Evolutionary conservation across 2,888 invertebrate species (phyloP).

Genomic region (Dolomedes plantarius): DNA sequence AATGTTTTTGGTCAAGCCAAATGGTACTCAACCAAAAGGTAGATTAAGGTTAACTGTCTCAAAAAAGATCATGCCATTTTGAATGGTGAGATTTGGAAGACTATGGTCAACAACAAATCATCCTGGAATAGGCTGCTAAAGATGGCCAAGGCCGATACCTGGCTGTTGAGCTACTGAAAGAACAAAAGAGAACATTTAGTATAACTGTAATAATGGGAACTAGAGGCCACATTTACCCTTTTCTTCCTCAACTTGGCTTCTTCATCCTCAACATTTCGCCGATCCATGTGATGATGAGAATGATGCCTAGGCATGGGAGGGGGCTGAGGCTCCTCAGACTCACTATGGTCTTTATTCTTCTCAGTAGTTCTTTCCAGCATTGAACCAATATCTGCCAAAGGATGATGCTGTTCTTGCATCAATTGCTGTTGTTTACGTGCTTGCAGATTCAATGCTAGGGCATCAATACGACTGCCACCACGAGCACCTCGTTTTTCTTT

Average conservation of each 20-base stretch:
- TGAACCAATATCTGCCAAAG: conserved; percentile 57
- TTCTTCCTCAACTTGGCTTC: conserved; percentile 62
- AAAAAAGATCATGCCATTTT: no score
- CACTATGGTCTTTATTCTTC: conserved; percentile 40
- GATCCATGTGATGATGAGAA: conserved; percentile 49
- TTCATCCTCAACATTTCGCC: conserved; percentile 58
- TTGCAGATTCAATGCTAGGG: conserved; percentile 74
- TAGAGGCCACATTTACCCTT: no score
- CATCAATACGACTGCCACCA: conserved; percentile 74
- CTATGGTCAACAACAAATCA: no score
- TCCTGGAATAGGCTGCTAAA: no score
- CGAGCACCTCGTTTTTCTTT: conserved; percentile 56
- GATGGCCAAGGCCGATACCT: no score
- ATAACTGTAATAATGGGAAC: no score
- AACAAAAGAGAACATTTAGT: no score
- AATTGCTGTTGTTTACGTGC: conserved; percentile 73
- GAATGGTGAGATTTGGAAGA: no score
- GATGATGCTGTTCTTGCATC: conserved; percentile 67
- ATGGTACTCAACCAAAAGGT: no score
- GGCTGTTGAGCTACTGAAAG: no score
- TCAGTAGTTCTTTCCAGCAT: conserved; percentile 50
- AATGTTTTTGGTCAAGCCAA: no score
- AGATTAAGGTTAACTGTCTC: no score
- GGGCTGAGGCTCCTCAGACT: conserved; percentile 29
- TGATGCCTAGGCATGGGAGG: conserved; percentile 28